These are phyloP conservation scores for Drosophila serrata DNA, from an alignment of 1,140 invertebrate species.

Conservation along the genomic window DNA sequence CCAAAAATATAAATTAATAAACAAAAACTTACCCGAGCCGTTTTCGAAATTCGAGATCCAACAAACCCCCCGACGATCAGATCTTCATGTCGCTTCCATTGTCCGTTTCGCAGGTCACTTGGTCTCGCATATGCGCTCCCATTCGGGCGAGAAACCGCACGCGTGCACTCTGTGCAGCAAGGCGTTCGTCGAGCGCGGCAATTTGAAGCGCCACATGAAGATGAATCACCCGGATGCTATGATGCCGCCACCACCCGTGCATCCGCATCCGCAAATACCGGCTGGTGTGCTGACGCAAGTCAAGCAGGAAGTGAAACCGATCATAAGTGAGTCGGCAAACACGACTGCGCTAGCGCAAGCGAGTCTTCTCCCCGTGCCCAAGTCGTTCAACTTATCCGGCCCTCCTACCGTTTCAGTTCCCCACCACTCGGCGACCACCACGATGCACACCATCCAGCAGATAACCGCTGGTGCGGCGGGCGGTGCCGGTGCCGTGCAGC, in stretches of 20 bases:
- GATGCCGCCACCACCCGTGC: conserved; percentile 83
- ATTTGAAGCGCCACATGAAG: conserved; percentile 88
- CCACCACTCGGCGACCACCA: conserved; percentile 77
- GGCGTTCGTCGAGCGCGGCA: conserved; percentile 92
- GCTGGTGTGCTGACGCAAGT: conserved; percentile 82
- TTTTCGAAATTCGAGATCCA: conserved; percentile 58
- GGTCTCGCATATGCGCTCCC: conserved; percentile 94
- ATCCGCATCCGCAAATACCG: conserved; percentile 84
- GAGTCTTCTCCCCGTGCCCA: conserved; percentile 25
- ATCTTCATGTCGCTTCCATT: conserved; percentile 78
- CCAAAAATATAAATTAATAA: conserved; percentile 2
- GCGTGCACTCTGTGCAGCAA: conserved; percentile 91
- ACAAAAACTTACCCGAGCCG: conserved; percentile 23
- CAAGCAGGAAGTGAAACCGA: conserved; percentile 85
- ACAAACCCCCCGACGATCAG: conserved; percentile 37
- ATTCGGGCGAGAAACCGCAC: conserved; percentile 94
- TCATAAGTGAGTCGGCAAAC: conserved; percentile 81
- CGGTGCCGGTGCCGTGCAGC: conserved; percentile 73
- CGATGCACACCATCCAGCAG: conserved; percentile 84
- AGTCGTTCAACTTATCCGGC: conserved; percentile 28
- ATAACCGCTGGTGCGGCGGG: conserved; percentile 79
- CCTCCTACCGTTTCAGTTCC: conserved; percentile 68
- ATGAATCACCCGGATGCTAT: conserved; percentile 85
- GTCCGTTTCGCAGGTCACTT: conserved; percentile 89
- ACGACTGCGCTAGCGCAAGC: conserved; percentile 25